phyloP scores from a whole-genome alignment of 2,113 vertebrate species.

The Casuarius casuarius region DNA sequence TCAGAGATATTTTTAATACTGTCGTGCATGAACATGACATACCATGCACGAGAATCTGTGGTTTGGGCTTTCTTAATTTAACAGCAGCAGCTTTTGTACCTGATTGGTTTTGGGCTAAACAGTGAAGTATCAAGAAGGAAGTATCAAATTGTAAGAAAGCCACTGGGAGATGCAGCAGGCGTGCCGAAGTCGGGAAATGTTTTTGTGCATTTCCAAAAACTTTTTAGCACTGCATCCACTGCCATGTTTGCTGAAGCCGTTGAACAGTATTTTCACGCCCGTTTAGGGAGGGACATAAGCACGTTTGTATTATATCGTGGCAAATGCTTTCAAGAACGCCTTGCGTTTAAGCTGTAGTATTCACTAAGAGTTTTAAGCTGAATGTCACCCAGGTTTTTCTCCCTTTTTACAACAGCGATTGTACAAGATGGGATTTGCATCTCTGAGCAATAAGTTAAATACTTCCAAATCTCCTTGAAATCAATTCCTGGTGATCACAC shows the following conservation, averaged over 20 bases:
- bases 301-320: neutral
- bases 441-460: conserved; percentile 56
- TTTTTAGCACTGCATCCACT: neutral
- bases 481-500: conserved; percentile 60
- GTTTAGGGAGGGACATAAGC: neutral
- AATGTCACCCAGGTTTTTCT: neutral
- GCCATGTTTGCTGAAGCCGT: conserved; percentile 1
- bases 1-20: neutral
- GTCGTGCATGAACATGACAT: neutral
- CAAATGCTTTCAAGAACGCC: neutral
- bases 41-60: neutral
- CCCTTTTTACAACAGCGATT: neutral
- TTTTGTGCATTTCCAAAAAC: neutral
- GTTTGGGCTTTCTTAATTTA: conserved; percentile 35
- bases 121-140: neutral
- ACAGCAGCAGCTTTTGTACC: neutral
- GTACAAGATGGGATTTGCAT: conserved; percentile 39
- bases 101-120: neutral
- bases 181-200: neutral
- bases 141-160: neutral
- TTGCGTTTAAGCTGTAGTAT: neutral
- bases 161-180: neutral
- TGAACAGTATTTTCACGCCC: neutral
- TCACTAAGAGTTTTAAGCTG: neutral
- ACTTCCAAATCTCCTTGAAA: conserved; percentile 69